Percentiles rank a stretch among this genome's conserved stretches.
Conservation (phyloP, 1,140 invertebrate genomes). For the Ericerus pela region DNA sequence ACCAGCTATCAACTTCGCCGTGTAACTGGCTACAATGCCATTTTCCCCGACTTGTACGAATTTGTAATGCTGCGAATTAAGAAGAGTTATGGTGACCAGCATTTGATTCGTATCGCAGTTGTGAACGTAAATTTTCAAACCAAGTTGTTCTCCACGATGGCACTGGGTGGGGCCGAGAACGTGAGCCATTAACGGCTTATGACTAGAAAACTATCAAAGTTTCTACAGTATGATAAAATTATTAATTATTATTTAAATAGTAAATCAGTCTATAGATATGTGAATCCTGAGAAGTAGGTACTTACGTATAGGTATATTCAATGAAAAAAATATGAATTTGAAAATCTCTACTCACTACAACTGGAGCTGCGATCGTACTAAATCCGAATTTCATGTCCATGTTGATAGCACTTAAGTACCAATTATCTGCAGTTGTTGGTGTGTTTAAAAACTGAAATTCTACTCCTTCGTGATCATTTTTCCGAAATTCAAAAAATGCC, state of each 20-base stretch:
- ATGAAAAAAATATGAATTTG: too few species aligned
- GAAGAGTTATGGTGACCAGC: conserved; percentile 28
- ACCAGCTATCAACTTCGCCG: conserved; percentile 29
- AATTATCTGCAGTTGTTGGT: conserved; percentile 32
- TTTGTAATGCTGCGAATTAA: conserved; percentile 34
- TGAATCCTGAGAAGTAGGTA: too few species aligned
- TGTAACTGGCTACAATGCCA: conserved; percentile 38
- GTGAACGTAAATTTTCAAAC: conserved; percentile 37
- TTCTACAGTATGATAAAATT: conserved; percentile 1
- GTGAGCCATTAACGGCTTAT: conserved; percentile 39
- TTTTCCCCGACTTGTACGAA: conserved; percentile 40
- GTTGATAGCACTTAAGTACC: conserved; percentile 34
- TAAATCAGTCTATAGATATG: conserved; percentile 3
- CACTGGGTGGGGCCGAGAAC: conserved; percentile 36
- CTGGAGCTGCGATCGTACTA: conserved; percentile 27
- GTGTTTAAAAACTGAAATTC: conserved; percentile 30
- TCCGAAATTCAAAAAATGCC: conserved; percentile 33
- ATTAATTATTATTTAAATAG: background rate
- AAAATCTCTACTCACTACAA: conserved; percentile 29
- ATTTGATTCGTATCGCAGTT: conserved; percentile 35
- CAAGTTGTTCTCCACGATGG: conserved; percentile 42
- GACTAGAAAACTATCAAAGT: conserved; percentile 32
- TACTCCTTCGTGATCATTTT: conserved; percentile 32
- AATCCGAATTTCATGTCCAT: conserved; percentile 34
- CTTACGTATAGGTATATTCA: too few species aligned